Evolutionary conservation across 2,113 vertebrate genomes (phyloP).

Genomic region (Rafetus swinhoei): DNA sequence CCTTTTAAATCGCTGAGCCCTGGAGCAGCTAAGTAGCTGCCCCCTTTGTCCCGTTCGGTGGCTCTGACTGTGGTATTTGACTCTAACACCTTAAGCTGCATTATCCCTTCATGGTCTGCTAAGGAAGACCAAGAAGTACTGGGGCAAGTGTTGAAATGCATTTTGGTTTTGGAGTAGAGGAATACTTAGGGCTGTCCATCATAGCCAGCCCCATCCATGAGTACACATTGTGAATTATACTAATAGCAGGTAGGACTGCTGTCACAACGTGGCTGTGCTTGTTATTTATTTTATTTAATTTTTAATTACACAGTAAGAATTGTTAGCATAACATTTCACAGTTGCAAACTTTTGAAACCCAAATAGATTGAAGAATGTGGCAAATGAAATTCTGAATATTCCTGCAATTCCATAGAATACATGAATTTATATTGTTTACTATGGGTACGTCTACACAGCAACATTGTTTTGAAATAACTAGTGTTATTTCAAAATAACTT

Average conservation of each 20-base stretch:
- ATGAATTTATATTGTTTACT: not conserved
- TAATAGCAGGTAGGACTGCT: not conserved
- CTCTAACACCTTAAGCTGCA: not conserved
- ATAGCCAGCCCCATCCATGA: not conserved
- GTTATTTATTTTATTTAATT: not conserved
- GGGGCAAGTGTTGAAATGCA: not conserved
- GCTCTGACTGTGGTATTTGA: not conserved
- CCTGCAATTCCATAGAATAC: not conserved
- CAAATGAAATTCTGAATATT: not conserved
- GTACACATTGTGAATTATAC: not conserved
- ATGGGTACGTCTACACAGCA: not conserved
- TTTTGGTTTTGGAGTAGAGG: not conserved
- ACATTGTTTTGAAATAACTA: no score
- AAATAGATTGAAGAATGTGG: not conserved
- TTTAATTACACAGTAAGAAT: not conserved
- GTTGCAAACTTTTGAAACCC: not conserved
- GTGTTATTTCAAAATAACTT: no score
- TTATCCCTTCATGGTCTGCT: accelerated
- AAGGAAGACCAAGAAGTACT: not conserved
- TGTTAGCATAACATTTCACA: not conserved
- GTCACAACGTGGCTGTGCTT: not conserved
- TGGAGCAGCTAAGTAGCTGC: no score
- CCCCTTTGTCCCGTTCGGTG: no score
- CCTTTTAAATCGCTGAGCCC: no score
- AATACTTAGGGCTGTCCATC: not conserved